Base-by-base conservation (phyloP, 2,113 vertebrate species). In the Euleptes europaea region DNA sequence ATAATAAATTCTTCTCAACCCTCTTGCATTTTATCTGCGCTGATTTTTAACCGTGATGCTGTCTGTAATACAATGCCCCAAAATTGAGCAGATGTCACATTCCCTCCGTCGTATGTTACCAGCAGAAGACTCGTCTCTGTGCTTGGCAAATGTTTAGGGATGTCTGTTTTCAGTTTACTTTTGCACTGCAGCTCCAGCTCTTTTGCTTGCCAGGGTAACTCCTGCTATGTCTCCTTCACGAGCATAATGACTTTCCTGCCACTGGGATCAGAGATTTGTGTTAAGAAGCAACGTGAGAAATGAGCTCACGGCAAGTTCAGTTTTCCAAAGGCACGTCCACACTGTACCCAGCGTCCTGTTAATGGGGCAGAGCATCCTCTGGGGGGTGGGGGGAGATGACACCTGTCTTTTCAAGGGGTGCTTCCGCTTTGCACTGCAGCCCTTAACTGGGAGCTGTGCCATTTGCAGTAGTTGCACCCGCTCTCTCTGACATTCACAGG, bases 161-260 rank as follows among this genome's bases (percentile, higher is more conserved):
- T 7, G 74, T 1, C 0, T 5, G 2, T 31, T 60, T 88, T 33
- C 65, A 57, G 42, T 21, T 51, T 82, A 70, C 80, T 74, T 0
- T 75, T 83, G 74, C n/a, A 65, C 4, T 70, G 1, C 42, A 33
- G 33, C 65, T 78, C 42, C 67, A 54, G 35, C 82, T 49, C 57
- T 84, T 88, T 89, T 49, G 79, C 85, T 88, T 90, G 84, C 78
- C 23, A 60, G 86, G 63, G 51, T 86, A 10, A 4, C 80, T 87
- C 28, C 26, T 21, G 26, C 13, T 67, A 19, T 82, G 0, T 80
- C 67, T 71, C 11, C 21, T 81, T 3, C 35, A n/a, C 17, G 51
- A 33, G 19, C 80, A 31, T 49, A 88, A 82, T 49, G 5, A 21
- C 23, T 3, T 83, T 92, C n/a, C 90, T 89, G 5, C 44, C 15